Percentiles rank a stretch among this genome's conserved stretches.
phyloP scores from a whole-genome alignment of 2,797 vertebrate species.

The Jordanella pulchra region DNA sequence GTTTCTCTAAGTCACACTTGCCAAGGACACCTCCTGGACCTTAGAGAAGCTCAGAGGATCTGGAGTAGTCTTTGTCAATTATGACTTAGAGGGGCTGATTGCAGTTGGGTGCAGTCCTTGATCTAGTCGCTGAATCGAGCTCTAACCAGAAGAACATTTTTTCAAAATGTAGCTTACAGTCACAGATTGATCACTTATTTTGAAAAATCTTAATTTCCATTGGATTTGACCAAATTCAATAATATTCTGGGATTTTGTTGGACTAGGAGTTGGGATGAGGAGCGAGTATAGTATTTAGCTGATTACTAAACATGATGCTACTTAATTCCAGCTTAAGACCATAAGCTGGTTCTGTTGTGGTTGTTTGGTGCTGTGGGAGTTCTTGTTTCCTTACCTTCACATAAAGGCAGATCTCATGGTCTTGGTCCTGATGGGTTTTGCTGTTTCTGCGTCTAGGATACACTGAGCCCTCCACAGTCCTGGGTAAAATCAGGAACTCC shows the following conservation, averaged over 20 bases:
- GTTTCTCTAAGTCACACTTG: neutral
- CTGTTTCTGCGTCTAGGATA: conserved; percentile 12
- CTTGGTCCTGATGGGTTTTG: conserved; percentile 44
- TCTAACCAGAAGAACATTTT: neutral
- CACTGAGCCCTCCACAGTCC: conserved; percentile 33
- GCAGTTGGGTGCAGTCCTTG: too few species aligned
- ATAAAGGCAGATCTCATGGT: conserved; percentile 72
- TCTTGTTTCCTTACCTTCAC: conserved; percentile 73
- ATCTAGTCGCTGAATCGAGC: too few species aligned
- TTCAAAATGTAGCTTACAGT: neutral
- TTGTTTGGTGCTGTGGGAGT: neutral
- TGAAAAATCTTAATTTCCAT: neutral
- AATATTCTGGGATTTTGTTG: neutral
- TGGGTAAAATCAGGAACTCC: conserved; percentile 40
- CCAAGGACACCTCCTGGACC: too few species aligned
- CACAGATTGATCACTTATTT: neutral
- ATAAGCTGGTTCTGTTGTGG: neutral
- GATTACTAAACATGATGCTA: too few species aligned
- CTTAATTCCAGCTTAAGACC: neutral
- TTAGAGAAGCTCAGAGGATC: too few species aligned
- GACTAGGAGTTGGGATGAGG: neutral
- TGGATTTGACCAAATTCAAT: neutral
- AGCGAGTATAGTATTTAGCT: neutral
- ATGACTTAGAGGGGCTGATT: too few species aligned
- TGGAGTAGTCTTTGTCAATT: neutral